Base-by-base conservation (phyloP, 1,140 invertebrate species). In the Pseudomyrmex flavicornis region DNA sequence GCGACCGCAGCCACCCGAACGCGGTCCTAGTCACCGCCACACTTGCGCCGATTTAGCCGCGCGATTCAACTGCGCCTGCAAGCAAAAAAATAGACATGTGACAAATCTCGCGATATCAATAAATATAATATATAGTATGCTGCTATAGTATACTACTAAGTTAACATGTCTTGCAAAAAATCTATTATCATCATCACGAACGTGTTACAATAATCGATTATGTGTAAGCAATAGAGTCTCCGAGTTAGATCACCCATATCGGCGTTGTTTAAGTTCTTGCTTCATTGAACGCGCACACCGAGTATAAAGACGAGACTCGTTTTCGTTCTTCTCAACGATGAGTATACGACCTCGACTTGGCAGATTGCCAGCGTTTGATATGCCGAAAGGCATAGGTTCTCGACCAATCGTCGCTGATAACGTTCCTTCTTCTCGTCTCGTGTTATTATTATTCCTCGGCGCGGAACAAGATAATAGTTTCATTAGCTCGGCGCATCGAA, bases 21-120 rank as follows among this genome's bases (percentile, higher is more conserved):
- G 48, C 86, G 68, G 84, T 86, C 79, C 79, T 86, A 76, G 80
- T 66, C 76, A 82, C 89, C 90, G 90, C 91, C 91, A 91, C 91
- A 91, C 92, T 91, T 91, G 85, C 90, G 84, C 82, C 86, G 82
- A 56, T 85, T 65, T 44, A 62, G 13, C 46, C 69, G 50, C 44
- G 72, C 80, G 46, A 44, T 13, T 69, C 77, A 58, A 61, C 80
- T 77, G 73, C 62, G 65, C 69, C 85, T 87, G 88, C 3, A 87
- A 88, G 5, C 48, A 76, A 8, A 70, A 79, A 70, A 0, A 10
- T 2, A 9, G 5, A 12, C 35, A 8, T 26, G 9, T 10, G 13
- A 48, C 3, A 12, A 58, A 52, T 61, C n/a, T 17, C n/a, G 13
- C n/a, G 15, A 35, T 7, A 35, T 35, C 35, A 35, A 35, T 35